Base-by-base conservation (phyloP, 2,113 vertebrate species). In the Zosterops borbonicus region DNA sequence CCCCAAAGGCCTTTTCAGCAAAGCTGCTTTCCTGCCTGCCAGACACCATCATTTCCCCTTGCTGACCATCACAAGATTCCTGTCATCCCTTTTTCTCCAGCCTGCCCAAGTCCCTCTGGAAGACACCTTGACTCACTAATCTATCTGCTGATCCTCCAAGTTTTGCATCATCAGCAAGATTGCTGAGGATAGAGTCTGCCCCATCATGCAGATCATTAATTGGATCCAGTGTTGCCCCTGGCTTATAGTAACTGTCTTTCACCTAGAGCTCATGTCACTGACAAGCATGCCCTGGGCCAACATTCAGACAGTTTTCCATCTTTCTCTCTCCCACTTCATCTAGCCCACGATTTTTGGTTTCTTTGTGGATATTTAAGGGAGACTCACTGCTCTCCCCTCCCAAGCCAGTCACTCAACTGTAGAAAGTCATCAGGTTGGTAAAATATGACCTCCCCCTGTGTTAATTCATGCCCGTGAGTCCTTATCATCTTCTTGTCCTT, bases 231-330 rank as follows among this genome's bases (percentile, higher is more conserved):
- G 39, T 14, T 68, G 18, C 7, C 9, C 8, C 44, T 49, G 18
- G 24, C 12, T 12, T 74, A 31, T 0, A 67, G 15, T 7, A 59
- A 78, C 33, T 60, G 49, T 14, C 9, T 44, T 85, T 13, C 49
- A 73, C 18, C 8, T 25, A 23, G 27, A 77, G 53, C 37, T 77
- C 14, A 44, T 24, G 27, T 14, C 69, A 53, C 21, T 44, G 39
- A 47, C 42, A 29, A 37, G 37, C 8, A 67, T 15, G 1, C 22
- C 21, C 16, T 44, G 10, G 5, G 9, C 8, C 0, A 1, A 5
- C 49, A 64, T 47, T 74, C 22, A 53, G 46, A 4, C 10, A 63
- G 22, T 56, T 87, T 65, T 65, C 21, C 56, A 12, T 35, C 27
- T 23, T 8, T 16, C 22, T 50, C 50, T n/a, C 8, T 44, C 29